Percentiles rank a stretch among this genome's conserved stretches.
Conservation (phyloP, 2,113 vertebrate species). For the Antechinus flavipes region DNA sequence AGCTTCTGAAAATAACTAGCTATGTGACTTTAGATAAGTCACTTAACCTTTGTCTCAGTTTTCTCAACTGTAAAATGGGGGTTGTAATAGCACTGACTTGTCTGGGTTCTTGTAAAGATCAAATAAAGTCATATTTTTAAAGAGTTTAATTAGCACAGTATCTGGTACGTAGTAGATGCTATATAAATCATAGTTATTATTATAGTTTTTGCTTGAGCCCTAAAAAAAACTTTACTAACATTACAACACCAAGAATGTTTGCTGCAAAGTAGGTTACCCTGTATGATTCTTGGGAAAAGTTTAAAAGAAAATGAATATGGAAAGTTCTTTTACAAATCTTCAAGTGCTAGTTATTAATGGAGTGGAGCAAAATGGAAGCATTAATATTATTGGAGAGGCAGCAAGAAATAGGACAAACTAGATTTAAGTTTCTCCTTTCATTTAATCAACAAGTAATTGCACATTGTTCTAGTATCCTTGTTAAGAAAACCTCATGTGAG, state of each 20-base stretch:
- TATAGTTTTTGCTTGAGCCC: too few relatives aligned
- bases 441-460: not conserved
- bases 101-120: too few relatives aligned
- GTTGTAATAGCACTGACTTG: too few relatives aligned
- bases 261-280: not conserved
- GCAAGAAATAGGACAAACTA: not conserved
- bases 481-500: not conserved
- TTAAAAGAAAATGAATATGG: not conserved
- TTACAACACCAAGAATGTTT: not conserved
- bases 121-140: too few relatives aligned
- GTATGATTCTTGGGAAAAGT: not conserved
- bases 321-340: not conserved
- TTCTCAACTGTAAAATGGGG: too few relatives aligned
- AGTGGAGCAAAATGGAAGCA: not conserved
- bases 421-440: not conserved
- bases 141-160: too few relatives aligned
- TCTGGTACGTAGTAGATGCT: too few relatives aligned
- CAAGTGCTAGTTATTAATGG: not conserved
- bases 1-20: too few relatives aligned
- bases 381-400: not conserved
- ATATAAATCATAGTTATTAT: too few relatives aligned
- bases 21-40: too few relatives aligned
- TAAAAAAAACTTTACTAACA: not conserved
- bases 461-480: not conserved
- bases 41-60: too few relatives aligned